phyloP scores from a whole-genome alignment of 2,888 invertebrate genomes.

The Plagodis pulveraria region DNA sequence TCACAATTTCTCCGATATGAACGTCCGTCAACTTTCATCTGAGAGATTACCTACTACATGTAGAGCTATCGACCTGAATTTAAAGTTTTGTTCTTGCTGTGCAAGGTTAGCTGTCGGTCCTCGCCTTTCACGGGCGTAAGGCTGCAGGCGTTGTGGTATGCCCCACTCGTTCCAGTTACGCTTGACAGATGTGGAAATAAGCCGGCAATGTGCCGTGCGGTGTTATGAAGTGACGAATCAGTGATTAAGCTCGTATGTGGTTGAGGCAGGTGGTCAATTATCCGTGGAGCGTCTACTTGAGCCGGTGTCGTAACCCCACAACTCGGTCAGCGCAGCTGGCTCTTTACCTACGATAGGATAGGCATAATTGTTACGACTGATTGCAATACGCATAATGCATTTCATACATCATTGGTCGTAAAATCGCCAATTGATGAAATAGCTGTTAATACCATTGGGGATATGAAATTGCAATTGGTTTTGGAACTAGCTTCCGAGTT shows the following conservation, averaged over 20 bases:
- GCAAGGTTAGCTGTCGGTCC: constrained; percentile 51
- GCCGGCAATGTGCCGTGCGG: constrained; percentile 41
- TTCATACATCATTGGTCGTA: constrained; percentile 25
- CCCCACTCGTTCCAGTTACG: constrained; percentile 43
- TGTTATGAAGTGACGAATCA: constrained; percentile 33
- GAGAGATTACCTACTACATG: constrained; percentile 17
- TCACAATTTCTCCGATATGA: constrained; percentile 47
- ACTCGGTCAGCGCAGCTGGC: constrained; percentile 42
- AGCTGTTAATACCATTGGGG: constrained; percentile 12
- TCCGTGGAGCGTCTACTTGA: constrained; percentile 35
- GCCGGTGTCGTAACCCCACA: constrained; percentile 53
- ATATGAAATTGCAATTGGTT: constrained; percentile 17
- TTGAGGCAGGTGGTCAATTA: constrained; percentile 51
- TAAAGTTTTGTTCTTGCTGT: constrained; percentile 48
- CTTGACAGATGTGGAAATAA: constrained; percentile 36
- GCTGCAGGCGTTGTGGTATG: constrained; percentile 40
- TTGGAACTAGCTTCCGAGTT: constrained; percentile 12
- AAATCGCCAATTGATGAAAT: constrained; percentile 26
- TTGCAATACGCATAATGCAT: constrained; percentile 27
- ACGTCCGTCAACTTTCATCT: constrained; percentile 53
- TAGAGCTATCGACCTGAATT: constrained; percentile 58
- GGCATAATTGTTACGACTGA: constrained; percentile 23
- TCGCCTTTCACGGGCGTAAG: constrained; percentile 57
- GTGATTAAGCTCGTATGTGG: constrained; percentile 25
- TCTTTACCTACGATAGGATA: constrained; percentile 30